Evolutionary conservation across 1,140 invertebrate genomes (phyloP).

Genomic region (Venustaconcha ellipsiformis): DNA sequence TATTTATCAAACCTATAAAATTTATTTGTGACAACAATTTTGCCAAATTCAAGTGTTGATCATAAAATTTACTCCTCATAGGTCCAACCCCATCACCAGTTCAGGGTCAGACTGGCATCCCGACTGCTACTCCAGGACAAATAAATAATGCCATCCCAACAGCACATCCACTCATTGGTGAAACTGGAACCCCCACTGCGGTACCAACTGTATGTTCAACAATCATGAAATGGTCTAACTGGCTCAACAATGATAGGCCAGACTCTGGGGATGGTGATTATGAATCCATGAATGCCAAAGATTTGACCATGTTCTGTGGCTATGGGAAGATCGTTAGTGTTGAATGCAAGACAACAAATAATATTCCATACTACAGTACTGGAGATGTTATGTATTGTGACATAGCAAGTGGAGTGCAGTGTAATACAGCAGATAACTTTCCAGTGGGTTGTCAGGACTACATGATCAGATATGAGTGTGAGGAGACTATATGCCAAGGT

Average conservation of each 20-base stretch:
- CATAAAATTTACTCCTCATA: no score
- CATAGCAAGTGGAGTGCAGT: slow-evolving; percentile 19
- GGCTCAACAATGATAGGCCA: slow-evolving; percentile 46
- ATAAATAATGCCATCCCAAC: background rate
- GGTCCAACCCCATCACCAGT: no score
- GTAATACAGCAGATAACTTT: slow-evolving; percentile 21
- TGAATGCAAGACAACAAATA: slow-evolving; percentile 24
- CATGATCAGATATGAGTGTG: slow-evolving; percentile 63
- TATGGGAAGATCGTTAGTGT: slow-evolving; percentile 33
- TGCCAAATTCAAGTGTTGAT: no score
- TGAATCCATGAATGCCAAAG: slow-evolving; percentile 37
- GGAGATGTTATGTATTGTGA: slow-evolving; percentile 23
- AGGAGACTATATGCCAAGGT: slow-evolving; percentile 14
- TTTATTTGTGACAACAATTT: no score
- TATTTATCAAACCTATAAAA: no score
- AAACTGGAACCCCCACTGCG: no score
- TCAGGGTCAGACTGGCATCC: background rate
- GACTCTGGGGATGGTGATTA: slow-evolving; percentile 31
- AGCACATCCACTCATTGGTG: no score
- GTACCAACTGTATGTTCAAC: slow-evolving; percentile 1
- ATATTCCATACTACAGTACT: slow-evolving; percentile 13
- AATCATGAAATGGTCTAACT: slow-evolving; percentile 29
- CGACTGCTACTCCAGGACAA: background rate
- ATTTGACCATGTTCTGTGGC: slow-evolving; percentile 34
- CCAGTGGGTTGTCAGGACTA: slow-evolving; percentile 56